These are phyloP conservation scores for Symphodus melops DNA, from an alignment of 2,113 vertebrate species.

Conservation along the genomic window DNA sequence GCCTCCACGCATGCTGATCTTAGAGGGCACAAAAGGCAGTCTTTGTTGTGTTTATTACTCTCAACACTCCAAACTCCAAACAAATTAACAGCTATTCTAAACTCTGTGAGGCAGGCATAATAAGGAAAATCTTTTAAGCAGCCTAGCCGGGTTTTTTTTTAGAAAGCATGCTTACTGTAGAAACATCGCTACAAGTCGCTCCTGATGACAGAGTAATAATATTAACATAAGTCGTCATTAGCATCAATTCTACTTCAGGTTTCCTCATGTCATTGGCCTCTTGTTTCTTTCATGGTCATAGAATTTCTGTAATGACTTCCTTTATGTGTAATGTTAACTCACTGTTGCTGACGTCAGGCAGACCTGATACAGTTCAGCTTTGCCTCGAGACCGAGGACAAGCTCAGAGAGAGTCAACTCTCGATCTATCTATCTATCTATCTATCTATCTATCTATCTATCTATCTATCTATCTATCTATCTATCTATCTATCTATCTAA, in stretches of 20 bases:
- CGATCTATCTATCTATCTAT: no score
- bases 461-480: no score
- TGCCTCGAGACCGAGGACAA: no score
- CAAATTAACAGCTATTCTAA: constrained; percentile 7
- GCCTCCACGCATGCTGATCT: constrained; percentile 1
- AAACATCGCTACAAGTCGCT: neutral
- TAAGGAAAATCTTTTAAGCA: constrained; percentile 1
- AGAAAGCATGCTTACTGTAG: constrained; percentile 1
- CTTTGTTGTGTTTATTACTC: neutral
- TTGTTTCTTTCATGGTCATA: no score
- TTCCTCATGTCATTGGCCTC: neutral
- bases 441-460: no score
- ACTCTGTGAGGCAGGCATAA: neutral
- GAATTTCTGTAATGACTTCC: no score
- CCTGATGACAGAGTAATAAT: constrained; percentile 15
- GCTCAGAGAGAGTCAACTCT: no score
- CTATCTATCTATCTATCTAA: no score
- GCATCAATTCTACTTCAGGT: constrained; percentile 22
- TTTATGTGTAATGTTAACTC: no score
- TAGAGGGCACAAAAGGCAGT: neutral
- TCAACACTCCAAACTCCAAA: constrained; percentile 4
- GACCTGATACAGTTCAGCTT: no score
- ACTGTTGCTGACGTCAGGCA: no score
- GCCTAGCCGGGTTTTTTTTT: neutral
- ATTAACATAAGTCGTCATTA: constrained; percentile 3